These are phyloP conservation scores for Gobio gobio DNA, from an alignment of 2,113 vertebrate genomes.

Conservation along the genomic window DNA sequence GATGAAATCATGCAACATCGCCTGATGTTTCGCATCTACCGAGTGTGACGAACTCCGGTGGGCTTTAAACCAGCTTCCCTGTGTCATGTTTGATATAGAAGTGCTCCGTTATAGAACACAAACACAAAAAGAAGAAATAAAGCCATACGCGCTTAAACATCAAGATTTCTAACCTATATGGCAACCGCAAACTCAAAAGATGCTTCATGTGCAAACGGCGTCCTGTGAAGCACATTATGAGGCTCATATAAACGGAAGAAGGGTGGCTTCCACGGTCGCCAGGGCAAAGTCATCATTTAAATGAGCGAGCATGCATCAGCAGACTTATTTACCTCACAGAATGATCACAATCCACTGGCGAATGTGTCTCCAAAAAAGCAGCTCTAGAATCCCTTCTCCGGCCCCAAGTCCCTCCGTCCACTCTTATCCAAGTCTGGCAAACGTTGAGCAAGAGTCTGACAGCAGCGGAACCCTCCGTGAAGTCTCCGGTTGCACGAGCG, in stretches of 20 bases:
- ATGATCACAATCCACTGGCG: slow-evolving; percentile 35
- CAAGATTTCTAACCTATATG: background rate
- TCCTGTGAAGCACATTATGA: background rate
- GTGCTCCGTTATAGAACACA: background rate
- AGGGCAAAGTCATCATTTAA: slow-evolving; percentile 37
- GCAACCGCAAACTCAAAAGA: background rate
- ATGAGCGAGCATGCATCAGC: slow-evolving; percentile 6
- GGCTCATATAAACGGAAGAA: background rate
- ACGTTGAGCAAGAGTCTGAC: slow-evolving; percentile 45
- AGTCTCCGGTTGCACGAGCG: slow-evolving; percentile 45
- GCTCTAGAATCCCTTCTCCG: slow-evolving; percentile 40
- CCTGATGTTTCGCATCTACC: slow-evolving; percentile 15
- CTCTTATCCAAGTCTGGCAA: slow-evolving; percentile 48
- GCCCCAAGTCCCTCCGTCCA: slow-evolving; percentile 41
- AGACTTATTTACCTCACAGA: slow-evolving; percentile 43
- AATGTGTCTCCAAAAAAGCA: slow-evolving; percentile 12
- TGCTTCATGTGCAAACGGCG: background rate
- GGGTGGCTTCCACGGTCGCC: slow-evolving; percentile 11
- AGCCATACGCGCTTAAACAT: background rate
- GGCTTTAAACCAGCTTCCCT: slow-evolving; percentile 23
- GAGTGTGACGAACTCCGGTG: slow-evolving; percentile 23
- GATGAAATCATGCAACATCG: background rate
- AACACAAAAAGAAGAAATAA: background rate
- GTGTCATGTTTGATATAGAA: slow-evolving; percentile 10
- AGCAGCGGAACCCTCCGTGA: slow-evolving; percentile 34